phyloP scores from a whole-genome alignment of 2,888 invertebrate genomes.

The Nebria brevicollis region DNA sequence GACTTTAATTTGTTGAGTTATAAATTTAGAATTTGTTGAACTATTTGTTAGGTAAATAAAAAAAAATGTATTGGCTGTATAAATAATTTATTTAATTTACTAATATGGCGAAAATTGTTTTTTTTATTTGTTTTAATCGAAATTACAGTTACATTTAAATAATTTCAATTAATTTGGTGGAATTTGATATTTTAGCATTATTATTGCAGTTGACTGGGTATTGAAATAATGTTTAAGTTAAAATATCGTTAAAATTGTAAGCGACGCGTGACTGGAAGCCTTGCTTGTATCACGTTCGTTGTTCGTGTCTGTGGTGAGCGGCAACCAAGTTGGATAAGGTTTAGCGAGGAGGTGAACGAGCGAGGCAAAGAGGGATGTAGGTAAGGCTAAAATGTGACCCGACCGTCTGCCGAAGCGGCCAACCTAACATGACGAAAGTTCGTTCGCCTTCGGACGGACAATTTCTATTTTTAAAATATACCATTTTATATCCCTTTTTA shows the following conservation, averaged over 20 bases:
- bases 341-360: conserved; percentile 16
- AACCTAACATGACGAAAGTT: conserved; percentile 33
- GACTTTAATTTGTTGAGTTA: neutral
- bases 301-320: conserved; percentile 39
- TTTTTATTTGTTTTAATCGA: neutral
- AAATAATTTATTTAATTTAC: neutral
- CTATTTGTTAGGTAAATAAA: too few species aligned
- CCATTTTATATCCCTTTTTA: conserved; percentile 20
- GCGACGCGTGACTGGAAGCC: conserved; percentile 41
- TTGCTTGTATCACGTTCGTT: conserved; percentile 40
- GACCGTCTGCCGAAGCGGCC: conserved; percentile 17
- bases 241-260: conserved; percentile 31
- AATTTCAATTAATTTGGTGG: neutral
- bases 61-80: too few species aligned
- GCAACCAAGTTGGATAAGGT: conserved; percentile 7
- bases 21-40: neutral
- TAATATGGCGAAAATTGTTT: too few species aligned
- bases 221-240: conserved; percentile 14
- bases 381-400: conserved; percentile 20
- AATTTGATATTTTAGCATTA: neutral
- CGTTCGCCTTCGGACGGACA: conserved; percentile 45
- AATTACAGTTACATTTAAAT: neutral
- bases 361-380: conserved; percentile 20
- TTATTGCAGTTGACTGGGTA: neutral
- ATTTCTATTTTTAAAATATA: conserved; percentile 38